phyloP scores from a whole-genome alignment of 1,140 invertebrate species.

The Lanistes nyassanus region DNA sequence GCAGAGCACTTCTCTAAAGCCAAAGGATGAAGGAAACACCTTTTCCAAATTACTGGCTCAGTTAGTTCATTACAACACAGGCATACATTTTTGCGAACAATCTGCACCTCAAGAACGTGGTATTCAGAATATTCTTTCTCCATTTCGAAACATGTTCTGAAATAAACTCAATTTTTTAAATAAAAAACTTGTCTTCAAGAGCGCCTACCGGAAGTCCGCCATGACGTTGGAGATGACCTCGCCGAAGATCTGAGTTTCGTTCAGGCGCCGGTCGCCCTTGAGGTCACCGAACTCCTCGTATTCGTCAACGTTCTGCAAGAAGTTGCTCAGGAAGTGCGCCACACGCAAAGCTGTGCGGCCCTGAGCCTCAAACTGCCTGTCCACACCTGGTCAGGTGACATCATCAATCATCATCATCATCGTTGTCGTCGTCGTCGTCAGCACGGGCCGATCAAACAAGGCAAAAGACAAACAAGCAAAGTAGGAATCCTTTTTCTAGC shows the following conservation, averaged over 20 bases:
- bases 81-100: neutral
- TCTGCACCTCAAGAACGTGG: neutral
- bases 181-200: too few relatives aligned
- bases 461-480: too few relatives aligned
- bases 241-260: constrained; percentile 65
- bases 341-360: constrained; percentile 93
- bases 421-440: too few relatives aligned
- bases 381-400: constrained; percentile 71
- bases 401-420: too few relatives aligned
- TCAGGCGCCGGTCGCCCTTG: constrained; percentile 58
- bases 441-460: too few relatives aligned
- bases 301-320: constrained; percentile 92
- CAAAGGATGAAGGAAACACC: too few relatives aligned
- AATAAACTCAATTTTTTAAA: too few relatives aligned
- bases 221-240: constrained; percentile 87
- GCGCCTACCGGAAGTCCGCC: constrained; percentile 73
- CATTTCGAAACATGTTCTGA: too few relatives aligned
- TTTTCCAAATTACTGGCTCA: too few relatives aligned
- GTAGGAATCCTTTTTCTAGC: too few relatives aligned
- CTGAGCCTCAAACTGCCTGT: constrained; percentile 65
- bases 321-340: constrained; percentile 94
- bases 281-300: constrained; percentile 91
- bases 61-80: neutral
- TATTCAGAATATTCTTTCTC: neutral
- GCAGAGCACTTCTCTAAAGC: too few relatives aligned